Evolutionary conservation across 2,797 vertebrate species (phyloP).

Genomic region (Takifugu rubripes): DNA sequence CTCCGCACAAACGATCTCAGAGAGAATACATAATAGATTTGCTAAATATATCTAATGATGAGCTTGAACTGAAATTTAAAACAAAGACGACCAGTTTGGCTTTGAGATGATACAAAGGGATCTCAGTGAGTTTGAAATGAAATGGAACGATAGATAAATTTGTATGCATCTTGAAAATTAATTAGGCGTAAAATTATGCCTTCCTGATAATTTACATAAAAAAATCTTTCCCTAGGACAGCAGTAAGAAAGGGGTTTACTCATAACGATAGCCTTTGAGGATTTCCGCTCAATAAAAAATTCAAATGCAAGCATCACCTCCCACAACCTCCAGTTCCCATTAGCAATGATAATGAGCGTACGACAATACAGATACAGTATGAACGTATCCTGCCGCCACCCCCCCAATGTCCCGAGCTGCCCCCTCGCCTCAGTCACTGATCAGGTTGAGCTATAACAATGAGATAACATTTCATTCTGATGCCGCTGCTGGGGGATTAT

Average conservation of each 20-base stretch:
- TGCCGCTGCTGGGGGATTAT: conserved; percentile 71
- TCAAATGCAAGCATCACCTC: conserved; percentile 15
- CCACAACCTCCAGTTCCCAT: conserved; percentile 8
- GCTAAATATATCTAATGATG: conserved; percentile 36
- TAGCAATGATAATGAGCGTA: conserved; percentile 20
- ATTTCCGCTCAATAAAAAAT: conserved; percentile 19
- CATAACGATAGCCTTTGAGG: conserved; percentile 25
- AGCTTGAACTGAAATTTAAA: conserved; percentile 14
- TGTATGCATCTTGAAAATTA: conserved; percentile 30
- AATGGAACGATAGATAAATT: conserved; percentile 29
- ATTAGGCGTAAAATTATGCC: conserved; percentile 44
- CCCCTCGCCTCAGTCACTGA: conserved; percentile 21
- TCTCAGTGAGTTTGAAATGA: conserved; percentile 3
- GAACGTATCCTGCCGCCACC: conserved; percentile 23
- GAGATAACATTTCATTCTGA: conserved; percentile 74
- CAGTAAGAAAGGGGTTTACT: conserved; percentile 34
- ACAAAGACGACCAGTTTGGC: conserved; percentile 11
- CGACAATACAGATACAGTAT: conserved; percentile 3
- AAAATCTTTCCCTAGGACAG: conserved; percentile 32
- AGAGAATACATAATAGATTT: conserved; percentile 46
- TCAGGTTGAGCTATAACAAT: conserved; percentile 63
- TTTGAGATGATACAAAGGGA: conserved; percentile 17
- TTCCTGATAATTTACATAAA: conserved; percentile 40
- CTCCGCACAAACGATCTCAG: conserved; percentile 36
- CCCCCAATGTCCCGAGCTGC: conserved; percentile 30